These are phyloP conservation scores for Chrysodeixis includens DNA, from an alignment of 2,888 invertebrate genomes.

Conservation along the genomic window DNA sequence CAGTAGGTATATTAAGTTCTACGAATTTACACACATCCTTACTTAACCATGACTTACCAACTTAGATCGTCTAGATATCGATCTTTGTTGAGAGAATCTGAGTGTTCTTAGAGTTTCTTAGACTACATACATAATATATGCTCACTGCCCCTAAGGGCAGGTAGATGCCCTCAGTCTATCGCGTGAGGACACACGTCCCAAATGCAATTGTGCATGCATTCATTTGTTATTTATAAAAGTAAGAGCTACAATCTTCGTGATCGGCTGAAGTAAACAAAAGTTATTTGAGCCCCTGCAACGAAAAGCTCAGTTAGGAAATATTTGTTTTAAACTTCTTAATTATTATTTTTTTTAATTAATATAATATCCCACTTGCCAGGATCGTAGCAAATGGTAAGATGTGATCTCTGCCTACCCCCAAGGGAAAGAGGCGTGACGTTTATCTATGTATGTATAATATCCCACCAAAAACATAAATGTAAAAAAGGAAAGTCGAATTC, in stretches of 20 bases:
- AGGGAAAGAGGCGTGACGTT: too few relatives aligned
- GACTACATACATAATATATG: not conserved
- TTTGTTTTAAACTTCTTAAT: too few relatives aligned
- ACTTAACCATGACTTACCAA: not conserved
- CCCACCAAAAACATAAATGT: too few relatives aligned
- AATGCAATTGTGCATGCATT: not conserved
- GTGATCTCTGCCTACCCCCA: too few relatives aligned
- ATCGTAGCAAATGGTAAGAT: too few relatives aligned
- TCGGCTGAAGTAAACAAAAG: not conserved
- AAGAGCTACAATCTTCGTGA: not conserved
- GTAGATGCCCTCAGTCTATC: not conserved
- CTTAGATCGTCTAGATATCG: not conserved
- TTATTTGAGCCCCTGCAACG: not conserved
- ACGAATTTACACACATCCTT: too few relatives aligned
- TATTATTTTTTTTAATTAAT: too few relatives aligned
- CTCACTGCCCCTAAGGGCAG: not conserved
- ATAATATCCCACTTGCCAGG: too few relatives aligned
- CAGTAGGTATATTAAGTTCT: too few relatives aligned
- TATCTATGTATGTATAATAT: too few relatives aligned
- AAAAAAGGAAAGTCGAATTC: too few relatives aligned
- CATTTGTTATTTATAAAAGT: not conserved
- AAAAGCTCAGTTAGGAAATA: too few relatives aligned
- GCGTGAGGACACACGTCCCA: not conserved
- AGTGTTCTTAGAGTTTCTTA: not conserved
- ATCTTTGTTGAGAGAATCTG: not conserved